These are phyloP conservation scores for Podilymbus podiceps DNA, from an alignment of 2,113 vertebrate species.

Conservation along the genomic window DNA sequence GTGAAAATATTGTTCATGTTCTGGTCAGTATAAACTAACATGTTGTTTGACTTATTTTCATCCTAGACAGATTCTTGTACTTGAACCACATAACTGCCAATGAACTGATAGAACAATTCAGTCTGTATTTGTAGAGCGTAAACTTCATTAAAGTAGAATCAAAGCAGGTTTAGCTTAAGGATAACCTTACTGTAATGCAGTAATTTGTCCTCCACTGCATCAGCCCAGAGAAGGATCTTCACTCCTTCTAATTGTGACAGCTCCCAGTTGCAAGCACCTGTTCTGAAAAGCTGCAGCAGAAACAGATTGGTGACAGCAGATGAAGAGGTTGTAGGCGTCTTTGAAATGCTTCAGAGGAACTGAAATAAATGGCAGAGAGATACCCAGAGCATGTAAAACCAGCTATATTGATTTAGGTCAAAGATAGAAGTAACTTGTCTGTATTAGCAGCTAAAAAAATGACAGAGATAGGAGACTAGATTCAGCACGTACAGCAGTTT, in stretches of 20 bases:
- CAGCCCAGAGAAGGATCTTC: background rate
- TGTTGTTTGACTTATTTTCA: background rate
- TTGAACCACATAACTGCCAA: background rate
- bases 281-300: background rate
- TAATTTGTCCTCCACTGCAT: background rate
- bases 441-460: background rate
- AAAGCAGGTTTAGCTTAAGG: background rate
- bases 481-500: background rate
- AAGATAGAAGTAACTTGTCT: background rate
- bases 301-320: background rate
- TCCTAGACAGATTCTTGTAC: background rate
- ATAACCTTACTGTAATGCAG: background rate
- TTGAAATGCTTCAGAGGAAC: background rate
- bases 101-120: background rate
- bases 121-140: background rate
- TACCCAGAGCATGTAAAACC: background rate
- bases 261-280: background rate
- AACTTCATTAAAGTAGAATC: background rate
- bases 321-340: background rate
- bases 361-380: background rate
- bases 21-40: background rate
- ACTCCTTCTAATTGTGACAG: background rate
- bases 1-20: background rate
- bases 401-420: background rate
- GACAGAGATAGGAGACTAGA: background rate